Evolutionary conservation across 2,888 invertebrate species (phyloP).

Genomic region (Pollenia angustigena): DNA sequence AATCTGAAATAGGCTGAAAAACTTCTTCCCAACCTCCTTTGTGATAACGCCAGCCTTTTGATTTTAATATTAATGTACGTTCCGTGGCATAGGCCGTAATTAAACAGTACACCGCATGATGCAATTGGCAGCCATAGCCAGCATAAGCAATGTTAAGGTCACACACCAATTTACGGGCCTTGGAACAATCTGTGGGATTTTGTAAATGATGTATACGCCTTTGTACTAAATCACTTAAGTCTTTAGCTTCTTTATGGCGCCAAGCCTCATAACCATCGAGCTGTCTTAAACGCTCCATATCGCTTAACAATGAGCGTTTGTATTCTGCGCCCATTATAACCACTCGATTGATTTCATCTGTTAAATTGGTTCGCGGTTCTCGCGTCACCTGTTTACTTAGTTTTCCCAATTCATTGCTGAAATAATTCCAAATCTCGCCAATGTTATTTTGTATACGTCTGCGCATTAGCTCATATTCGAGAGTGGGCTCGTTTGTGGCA

Average conservation of each 20-base stretch:
- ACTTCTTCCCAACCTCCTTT: too few species aligned
- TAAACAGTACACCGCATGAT: conserved; percentile 93
- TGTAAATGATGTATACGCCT: too few species aligned
- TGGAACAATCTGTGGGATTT: conserved; percentile 80
- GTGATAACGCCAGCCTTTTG: too few species aligned
- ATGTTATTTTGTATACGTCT: conserved; percentile 91
- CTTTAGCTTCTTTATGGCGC: too few species aligned
- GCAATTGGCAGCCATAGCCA: conserved; percentile 99
- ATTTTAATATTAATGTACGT: too few species aligned
- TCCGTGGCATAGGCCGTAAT: too few species aligned
- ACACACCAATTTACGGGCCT: conserved; percentile 95
- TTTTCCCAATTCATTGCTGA: conserved; percentile 87
- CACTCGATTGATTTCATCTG: conserved; percentile 87
- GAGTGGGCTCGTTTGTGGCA: conserved; percentile 86
- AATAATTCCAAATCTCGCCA: conserved; percentile 88
- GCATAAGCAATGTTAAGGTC: conserved; percentile 98
- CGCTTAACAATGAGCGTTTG: conserved; percentile 90
- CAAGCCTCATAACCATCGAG: too few species aligned
- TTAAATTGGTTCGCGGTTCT: conserved; percentile 85
- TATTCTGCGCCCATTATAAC: conserved; percentile 90
- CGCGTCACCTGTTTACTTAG: conserved; percentile 85
- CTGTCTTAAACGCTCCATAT: conserved; percentile 81
- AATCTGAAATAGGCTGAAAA: conserved; percentile 89
- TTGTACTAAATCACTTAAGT: too few species aligned
- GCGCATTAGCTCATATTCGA: conserved; percentile 91